A percentile compares a stretch with the other conserved stretches of the same genome.
Evolutionary conservation across 2,113 vertebrate species (phyloP).

Genomic region (Anser brachyrhynchus): DNA sequence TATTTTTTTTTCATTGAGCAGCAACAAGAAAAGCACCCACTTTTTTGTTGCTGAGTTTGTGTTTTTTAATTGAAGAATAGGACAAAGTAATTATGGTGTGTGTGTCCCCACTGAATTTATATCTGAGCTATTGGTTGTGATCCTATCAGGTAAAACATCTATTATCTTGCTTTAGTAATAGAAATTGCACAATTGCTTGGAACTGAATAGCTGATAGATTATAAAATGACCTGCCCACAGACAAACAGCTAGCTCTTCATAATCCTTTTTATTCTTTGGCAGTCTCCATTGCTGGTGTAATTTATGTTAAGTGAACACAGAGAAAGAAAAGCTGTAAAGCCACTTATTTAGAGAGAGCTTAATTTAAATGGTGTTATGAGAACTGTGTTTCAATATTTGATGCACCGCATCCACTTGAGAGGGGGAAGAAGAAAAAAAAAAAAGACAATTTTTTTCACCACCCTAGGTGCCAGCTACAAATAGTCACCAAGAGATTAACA

Average conservation of each 20-base stretch:
- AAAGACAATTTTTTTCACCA: not conserved
- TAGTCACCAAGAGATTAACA: not conserved
- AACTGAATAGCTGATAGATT: not conserved
- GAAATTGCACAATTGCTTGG: not conserved
- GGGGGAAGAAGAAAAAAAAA: not conserved
- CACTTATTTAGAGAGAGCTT: not conserved
- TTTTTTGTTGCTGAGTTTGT: not conserved
- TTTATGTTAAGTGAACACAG: not conserved
- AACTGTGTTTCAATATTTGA: not conserved
- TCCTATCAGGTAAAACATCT: not conserved
- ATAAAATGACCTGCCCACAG: not conserved
- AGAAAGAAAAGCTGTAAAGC: not conserved
- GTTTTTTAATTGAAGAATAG: not conserved
- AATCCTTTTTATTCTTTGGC: not conserved
- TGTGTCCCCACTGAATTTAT: not conserved
- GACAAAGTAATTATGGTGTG: not conserved
- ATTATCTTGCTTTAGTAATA: not conserved
- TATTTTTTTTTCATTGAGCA: not conserved
- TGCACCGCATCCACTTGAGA: not conserved
- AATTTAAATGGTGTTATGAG: not conserved
- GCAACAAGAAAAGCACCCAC: not conserved
- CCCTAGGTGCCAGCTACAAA: not conserved
- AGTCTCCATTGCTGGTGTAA: not conserved
- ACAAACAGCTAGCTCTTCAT: not conserved
- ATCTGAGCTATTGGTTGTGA: not conserved